Conservation (phyloP, 2,888 invertebrate species). For the Catocala sponsa region DNA sequence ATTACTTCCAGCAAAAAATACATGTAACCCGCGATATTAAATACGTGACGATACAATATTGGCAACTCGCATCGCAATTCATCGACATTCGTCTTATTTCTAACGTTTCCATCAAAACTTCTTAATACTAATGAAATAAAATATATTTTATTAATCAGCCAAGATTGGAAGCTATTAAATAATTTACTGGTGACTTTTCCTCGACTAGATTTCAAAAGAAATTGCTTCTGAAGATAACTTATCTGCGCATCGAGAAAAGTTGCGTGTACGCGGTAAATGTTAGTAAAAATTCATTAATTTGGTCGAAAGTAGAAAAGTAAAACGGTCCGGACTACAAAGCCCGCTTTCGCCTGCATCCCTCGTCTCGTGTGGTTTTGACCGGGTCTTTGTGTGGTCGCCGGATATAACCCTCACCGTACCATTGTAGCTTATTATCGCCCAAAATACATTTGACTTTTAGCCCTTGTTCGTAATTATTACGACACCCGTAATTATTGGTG, state of each 20-base stretch:
- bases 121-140: slow-evolving; percentile 11
- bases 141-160: slow-evolving; percentile 15
- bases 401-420: slow-evolving; percentile 53
- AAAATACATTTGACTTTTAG: slow-evolving; percentile 64
- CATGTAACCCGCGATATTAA: slow-evolving; percentile 10
- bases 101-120: not conserved
- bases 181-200: slow-evolving; percentile 27
- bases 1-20: slow-evolving; percentile 3
- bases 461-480: slow-evolving; percentile 60
- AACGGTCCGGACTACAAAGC: slow-evolving; percentile 36
- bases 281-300: slow-evolving; percentile 66
- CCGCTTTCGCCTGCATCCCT: slow-evolving; percentile 28
- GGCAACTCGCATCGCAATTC: slow-evolving; percentile 3
- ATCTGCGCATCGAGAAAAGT: slow-evolving; percentile 18
- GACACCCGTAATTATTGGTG: slow-evolving; percentile 51
- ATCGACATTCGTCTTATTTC: not conserved
- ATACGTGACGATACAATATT: slow-evolving; percentile 17
- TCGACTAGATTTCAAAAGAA: slow-evolving; percentile 26
- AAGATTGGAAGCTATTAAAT: slow-evolving; percentile 29
- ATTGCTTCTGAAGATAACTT: slow-evolving; percentile 23
- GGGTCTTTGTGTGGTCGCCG: slow-evolving; percentile 59
- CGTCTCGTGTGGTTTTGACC: slow-evolving; percentile 65
- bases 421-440: slow-evolving; percentile 62
- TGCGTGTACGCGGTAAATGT: slow-evolving; percentile 46
- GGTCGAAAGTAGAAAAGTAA: slow-evolving; percentile 52